A percentile compares a stretch with the other conserved stretches of the same genome.
Conservation (phyloP, 2,888 invertebrate genomes). For the Euplexia lucipara region DNA sequence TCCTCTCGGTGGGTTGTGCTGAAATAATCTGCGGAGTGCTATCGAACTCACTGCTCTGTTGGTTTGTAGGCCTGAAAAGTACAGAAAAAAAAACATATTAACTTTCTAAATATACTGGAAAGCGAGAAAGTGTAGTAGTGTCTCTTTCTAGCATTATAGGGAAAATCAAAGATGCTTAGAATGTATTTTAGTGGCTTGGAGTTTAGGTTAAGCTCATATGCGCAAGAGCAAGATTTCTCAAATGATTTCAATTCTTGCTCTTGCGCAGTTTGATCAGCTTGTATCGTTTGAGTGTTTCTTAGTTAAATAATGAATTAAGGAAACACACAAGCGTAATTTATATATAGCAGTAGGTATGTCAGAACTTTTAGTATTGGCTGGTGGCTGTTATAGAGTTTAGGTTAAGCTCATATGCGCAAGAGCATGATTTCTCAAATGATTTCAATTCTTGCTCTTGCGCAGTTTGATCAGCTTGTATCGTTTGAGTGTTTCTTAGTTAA, state of each 20-base stretch:
- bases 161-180: too few species aligned
- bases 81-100: background rate
- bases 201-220: background rate
- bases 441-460: too few species aligned
- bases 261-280: too few species aligned
- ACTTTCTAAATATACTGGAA: background rate
- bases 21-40: background rate
- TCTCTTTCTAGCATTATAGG: background rate
- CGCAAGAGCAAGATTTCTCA: background rate
- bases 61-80: slow-evolving; percentile 51
- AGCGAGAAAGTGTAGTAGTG: background rate
- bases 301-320: too few species aligned
- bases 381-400: background rate
- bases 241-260: too few species aligned
- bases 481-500: too few species aligned
- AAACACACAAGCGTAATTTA: background rate
- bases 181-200: background rate
- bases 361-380: background rate
- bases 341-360: background rate
- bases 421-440: background rate
- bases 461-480: too few species aligned
- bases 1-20: slow-evolving; percentile 62
- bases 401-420: background rate
- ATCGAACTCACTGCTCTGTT: background rate
- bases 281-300: too few species aligned